Base-by-base conservation (phyloP, 2,888 invertebrate species). In the Monochamus alternatus region DNA sequence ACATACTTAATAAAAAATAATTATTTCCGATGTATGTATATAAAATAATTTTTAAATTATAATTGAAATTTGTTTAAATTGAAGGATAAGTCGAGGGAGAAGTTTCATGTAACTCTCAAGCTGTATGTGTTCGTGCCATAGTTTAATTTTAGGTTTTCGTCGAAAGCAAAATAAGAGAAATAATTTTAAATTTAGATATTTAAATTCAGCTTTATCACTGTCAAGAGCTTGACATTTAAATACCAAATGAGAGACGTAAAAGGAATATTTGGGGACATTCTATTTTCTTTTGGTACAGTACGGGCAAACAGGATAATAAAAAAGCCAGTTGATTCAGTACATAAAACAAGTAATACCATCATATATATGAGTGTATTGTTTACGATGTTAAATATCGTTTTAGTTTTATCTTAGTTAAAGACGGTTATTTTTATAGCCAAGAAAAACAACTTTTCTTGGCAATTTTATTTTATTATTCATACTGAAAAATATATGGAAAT, bases 141-240 rank as follows among this genome's bases (percentile, higher is more conserved):
- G 55, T n/a, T 58, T 67, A 58, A 67, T 58, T 43, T 67, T 67
- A 58, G 55, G 68, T 22, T 44, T 43, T 68, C 59, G 43, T 67
- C 52, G 55, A 52, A 59, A 52, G 67, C 58, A 59, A 31, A 65
- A 68, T 55, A 58, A 52, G 32, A 68, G 55, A 68, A 55, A 59
- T 12, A 38, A 58, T 14, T 68, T 59, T 68, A 68, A 59, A 68
- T 68, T 68, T 68, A 68, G 68, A 68, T 58, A 14, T 59, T 44
- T 59, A 58, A 14, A 3, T 44, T 32, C 59, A 32, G 58, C 31
- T 59, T 58, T 43, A 68, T 55, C 68, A 59, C 55, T 59, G 68
- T 68, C 59, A 58, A 55, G 14, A 59, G 7, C 12, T 30, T 38
- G 38, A 38, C 38, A 67, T 68, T 38, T 59, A 44, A 68, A 68